phyloP scores from a whole-genome alignment of 2,797 vertebrate genomes.

The Austrolebias charrua region DNA sequence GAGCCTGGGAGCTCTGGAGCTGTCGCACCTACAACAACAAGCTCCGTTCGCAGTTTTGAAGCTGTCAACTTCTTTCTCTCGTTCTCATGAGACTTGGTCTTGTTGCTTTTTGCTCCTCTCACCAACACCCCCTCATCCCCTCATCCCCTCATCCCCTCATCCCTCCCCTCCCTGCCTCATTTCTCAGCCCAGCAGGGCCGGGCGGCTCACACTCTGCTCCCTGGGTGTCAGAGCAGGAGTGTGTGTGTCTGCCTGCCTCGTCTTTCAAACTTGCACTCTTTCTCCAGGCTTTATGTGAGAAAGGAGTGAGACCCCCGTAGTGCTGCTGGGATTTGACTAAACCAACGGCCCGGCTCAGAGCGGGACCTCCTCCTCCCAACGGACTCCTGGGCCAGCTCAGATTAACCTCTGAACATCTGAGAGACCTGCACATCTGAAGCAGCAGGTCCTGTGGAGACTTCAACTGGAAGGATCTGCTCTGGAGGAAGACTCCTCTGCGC shows the following conservation, averaged over 20 bases:
- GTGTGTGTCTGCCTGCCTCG: constrained; percentile 33
- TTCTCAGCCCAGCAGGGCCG: constrained; percentile 22
- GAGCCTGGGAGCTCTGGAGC: constrained; percentile 50
- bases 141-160: constrained; percentile 33
- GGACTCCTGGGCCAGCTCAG: constrained; percentile 68
- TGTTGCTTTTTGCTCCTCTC: constrained; percentile 39
- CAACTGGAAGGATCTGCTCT: constrained; percentile 51
- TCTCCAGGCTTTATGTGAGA: constrained; percentile 38
- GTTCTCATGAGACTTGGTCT: constrained; percentile 50
- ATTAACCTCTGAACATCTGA: constrained; percentile 78
- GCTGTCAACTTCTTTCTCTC: constrained; percentile 24
- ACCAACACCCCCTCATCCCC: constrained; percentile 38
- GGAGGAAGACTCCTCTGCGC: constrained; percentile 37
- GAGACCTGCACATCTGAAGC: constrained; percentile 66
- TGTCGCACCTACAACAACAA: constrained; percentile 60
- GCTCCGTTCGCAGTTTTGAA: constrained; percentile 46
- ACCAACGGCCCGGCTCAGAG: constrained; percentile 73
- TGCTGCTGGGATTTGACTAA: constrained; percentile 78
- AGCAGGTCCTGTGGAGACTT: constrained; percentile 55
- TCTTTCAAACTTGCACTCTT: constrained; percentile 48
- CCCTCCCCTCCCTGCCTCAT: constrained; percentile 17
- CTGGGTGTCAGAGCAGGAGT: constrained; percentile 58
- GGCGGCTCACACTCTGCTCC: constrained; percentile 34
- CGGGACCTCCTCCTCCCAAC: constrained; percentile 64
- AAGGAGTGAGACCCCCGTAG: constrained; percentile 61